A percentile compares a stretch with the other conserved stretches of the same genome.
phyloP scores from a whole-genome alignment of 2,888 invertebrate genomes.

The Erynnis tages region DNA sequence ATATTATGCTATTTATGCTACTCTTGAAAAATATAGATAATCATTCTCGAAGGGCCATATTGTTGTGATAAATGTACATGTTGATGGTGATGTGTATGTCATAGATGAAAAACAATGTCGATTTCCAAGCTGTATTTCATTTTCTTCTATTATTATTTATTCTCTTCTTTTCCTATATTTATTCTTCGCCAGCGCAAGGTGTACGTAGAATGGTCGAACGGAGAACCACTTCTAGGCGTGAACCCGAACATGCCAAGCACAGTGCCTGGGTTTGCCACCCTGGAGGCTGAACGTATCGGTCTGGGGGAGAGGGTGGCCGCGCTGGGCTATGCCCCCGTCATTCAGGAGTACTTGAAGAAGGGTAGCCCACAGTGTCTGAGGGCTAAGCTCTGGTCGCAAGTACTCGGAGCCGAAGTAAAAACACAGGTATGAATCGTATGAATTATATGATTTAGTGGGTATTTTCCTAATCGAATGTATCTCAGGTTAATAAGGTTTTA shows the following conservation, averaged over 20 bases:
- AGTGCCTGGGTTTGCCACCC: slow-evolving; percentile 77
- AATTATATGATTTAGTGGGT: too few relatives aligned
- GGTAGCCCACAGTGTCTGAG: slow-evolving; percentile 91
- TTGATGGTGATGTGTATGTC: too few relatives aligned
- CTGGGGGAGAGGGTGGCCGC: slow-evolving; percentile 90
- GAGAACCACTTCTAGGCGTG: slow-evolving; percentile 89
- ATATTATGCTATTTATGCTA: background rate
- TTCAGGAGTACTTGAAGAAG: slow-evolving; percentile 94
- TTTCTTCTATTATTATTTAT: too few relatives aligned
- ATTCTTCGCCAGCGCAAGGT: slow-evolving; percentile 88
- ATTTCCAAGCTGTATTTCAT: too few relatives aligned
- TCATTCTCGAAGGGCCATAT: background rate
- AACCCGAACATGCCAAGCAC: slow-evolving; percentile 82
- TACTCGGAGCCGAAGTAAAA: slow-evolving; percentile 90
- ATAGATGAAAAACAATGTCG: too few relatives aligned
- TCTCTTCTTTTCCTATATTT: too few relatives aligned
- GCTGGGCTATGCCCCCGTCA: slow-evolving; percentile 91
- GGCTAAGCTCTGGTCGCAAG: slow-evolving; percentile 92
- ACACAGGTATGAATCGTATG: slow-evolving; percentile 75
- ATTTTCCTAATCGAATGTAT: too few relatives aligned
- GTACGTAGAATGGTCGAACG: slow-evolving; percentile 87
- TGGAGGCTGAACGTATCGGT: slow-evolving; percentile 86
- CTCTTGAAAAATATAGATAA: background rate
- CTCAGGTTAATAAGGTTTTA: too few relatives aligned
- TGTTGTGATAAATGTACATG: too few relatives aligned